These are phyloP conservation scores for Pseudorectes ferrugineus DNA, from an alignment of 2,113 vertebrate species.

Conservation along the genomic window DNA sequence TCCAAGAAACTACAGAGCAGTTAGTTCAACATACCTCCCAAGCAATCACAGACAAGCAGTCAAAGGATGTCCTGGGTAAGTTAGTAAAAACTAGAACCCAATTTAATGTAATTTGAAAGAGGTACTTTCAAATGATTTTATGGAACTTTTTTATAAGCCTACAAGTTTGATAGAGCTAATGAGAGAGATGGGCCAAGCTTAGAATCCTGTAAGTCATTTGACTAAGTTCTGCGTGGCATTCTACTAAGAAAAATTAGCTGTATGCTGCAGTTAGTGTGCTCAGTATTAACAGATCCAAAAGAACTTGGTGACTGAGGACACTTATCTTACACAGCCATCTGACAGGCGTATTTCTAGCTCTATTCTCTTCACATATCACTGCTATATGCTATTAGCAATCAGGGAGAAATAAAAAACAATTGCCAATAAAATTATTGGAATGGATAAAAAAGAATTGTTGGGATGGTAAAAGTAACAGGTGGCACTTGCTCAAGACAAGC, in stretches of 20 bases:
- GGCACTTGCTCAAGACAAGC: background rate
- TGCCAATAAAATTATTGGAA: background rate
- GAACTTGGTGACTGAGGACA: background rate
- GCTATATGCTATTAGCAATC: background rate
- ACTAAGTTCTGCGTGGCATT: background rate
- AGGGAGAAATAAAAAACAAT: background rate
- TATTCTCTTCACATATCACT: background rate
- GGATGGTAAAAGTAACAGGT: background rate
- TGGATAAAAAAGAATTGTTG: background rate
- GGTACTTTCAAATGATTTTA: background rate
- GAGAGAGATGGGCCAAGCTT: background rate
- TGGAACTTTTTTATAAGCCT: background rate
- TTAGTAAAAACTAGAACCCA: background rate
- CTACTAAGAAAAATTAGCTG: background rate
- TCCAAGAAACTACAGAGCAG: background rate
- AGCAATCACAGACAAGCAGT: background rate
- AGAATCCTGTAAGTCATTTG: background rate
- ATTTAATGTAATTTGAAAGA: background rate
- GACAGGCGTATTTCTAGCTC: background rate
- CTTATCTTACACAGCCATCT: background rate
- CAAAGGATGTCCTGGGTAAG: background rate
- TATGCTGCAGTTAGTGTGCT: background rate
- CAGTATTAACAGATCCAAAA: background rate
- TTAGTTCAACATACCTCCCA: background rate
- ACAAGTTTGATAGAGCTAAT: background rate